Evolutionary conservation across 2,797 vertebrate species (phyloP).

Genomic region (Platalea minor): DNA sequence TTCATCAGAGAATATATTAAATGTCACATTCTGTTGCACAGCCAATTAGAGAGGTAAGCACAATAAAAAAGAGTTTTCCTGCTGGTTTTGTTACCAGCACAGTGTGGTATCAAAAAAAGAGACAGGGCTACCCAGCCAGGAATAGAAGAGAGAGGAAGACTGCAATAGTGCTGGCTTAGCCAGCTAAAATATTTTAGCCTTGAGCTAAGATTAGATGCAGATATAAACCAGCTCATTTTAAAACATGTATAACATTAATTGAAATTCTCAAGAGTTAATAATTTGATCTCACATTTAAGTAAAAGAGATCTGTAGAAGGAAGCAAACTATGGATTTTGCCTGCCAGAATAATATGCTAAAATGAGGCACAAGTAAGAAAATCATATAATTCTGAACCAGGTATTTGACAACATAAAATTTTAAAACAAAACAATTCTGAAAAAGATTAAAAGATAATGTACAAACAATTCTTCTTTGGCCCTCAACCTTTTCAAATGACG

Average conservation of each 20-base stretch:
- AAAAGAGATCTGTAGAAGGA: neutral
- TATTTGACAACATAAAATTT: neutral
- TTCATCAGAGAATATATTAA: slow-evolving; percentile 42
- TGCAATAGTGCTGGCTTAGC: neutral
- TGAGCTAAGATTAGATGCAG: neutral
- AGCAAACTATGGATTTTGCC: neutral
- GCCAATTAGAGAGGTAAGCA: slow-evolving; percentile 47
- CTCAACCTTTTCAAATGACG: neutral
- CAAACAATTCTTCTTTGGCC: neutral
- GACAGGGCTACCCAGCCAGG: neutral
- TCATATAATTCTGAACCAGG: neutral
- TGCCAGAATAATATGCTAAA: neutral
- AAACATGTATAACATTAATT: neutral
- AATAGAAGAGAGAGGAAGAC: neutral
- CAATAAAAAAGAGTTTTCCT: slow-evolving; percentile 37
- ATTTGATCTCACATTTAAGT: neutral
- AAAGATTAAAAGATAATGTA: neutral
- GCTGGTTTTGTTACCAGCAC: slow-evolving; percentile 54
- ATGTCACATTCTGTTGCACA: slow-evolving; percentile 61
- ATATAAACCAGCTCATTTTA: neutral
- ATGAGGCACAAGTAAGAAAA: neutral
- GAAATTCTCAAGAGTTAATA: neutral
- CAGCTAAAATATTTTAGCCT: neutral
- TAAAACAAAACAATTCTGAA: neutral
- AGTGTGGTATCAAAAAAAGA: neutral